A percentile compares a stretch with the other conserved stretches of the same genome.
Conservation (phyloP, 2,113 vertebrate species). For the Periophthalmodon schlosseri region DNA sequence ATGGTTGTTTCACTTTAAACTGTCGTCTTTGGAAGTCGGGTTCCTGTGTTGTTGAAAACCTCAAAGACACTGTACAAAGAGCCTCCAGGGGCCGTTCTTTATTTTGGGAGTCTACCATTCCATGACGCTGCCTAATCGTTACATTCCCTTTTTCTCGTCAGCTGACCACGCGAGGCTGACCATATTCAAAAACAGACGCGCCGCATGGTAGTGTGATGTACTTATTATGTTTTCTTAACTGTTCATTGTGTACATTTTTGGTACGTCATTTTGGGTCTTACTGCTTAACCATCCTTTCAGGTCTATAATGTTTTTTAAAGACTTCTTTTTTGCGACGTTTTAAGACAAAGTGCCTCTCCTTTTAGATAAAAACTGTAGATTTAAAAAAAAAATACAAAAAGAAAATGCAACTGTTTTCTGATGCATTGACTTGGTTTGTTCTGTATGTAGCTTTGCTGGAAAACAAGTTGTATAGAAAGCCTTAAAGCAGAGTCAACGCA, state of each 20-base stretch:
- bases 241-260: slow-evolving; percentile 82
- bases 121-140: slow-evolving; percentile 50
- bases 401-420: slow-evolving; percentile 75
- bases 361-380: slow-evolving; percentile 81
- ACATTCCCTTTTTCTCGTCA: slow-evolving; percentile 55
- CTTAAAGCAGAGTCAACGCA: slow-evolving; percentile 57
- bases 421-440: slow-evolving; percentile 57
- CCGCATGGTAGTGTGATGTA: slow-evolving; percentile 45
- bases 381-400: slow-evolving; percentile 2
- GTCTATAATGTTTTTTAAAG: slow-evolving; percentile 78
- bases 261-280: slow-evolving; percentile 74
- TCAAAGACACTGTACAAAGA: slow-evolving; percentile 42
- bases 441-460: slow-evolving; percentile 57
- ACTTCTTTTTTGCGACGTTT: slow-evolving; percentile 80
- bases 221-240: slow-evolving; percentile 48
- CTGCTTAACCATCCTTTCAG: slow-evolving; percentile 78
- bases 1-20: slow-evolving; percentile 26
- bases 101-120: slow-evolving; percentile 53
- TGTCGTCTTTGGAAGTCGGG: slow-evolving; percentile 7
- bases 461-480: slow-evolving; percentile 66
- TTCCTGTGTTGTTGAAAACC: slow-evolving; percentile 15
- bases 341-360: slow-evolving; percentile 94
- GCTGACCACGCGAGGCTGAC: slow-evolving; percentile 23
- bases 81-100: slow-evolving; percentile 22
- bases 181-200: slow-evolving; percentile 51